Evolutionary conservation across 2,113 vertebrate species (phyloP).

Genomic region (Mystacornis crossleyi): DNA sequence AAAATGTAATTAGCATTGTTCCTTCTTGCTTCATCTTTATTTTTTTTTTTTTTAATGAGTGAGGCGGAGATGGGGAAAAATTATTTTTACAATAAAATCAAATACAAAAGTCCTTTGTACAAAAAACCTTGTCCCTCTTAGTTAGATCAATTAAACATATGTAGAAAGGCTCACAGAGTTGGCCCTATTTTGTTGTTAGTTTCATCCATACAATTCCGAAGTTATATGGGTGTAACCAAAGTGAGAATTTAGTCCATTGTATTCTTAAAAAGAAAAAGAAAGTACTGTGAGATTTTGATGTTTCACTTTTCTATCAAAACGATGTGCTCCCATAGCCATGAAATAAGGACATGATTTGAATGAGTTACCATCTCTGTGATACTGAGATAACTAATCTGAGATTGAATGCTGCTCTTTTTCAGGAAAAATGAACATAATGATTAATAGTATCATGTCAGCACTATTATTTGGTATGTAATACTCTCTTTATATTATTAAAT

Average conservation of each 20-base stretch:
- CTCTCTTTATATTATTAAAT: background rate
- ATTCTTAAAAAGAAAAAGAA: background rate
- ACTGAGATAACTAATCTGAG: background rate
- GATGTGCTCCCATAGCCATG: background rate
- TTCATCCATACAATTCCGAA: constrained; percentile 4
- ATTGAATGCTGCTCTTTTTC: background rate
- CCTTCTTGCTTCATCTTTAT: background rate
- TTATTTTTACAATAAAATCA: constrained; percentile 31
- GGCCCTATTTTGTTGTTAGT: background rate
- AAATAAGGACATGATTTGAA: constrained; percentile 3
- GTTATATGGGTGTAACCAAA: background rate
- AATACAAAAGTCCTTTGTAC: constrained; percentile 20
- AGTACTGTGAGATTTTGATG: background rate
- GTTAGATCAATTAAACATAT: constrained; percentile 1
- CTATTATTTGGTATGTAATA: background rate
- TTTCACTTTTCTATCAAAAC: constrained; percentile 2
- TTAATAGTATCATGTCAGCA: background rate
- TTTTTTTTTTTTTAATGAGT: background rate
- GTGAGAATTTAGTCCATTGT: constrained; percentile 27
- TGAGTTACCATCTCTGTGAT: background rate
- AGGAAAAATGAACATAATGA: background rate
- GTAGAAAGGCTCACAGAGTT: constrained; percentile 1
- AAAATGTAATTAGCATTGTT: constrained; percentile 66
- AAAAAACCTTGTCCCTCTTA: constrained; percentile 4
- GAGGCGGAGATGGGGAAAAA: background rate